Evolutionary conservation across 2,888 invertebrate genomes (phyloP), one percentile per base, ranked within the genome.

Genomic region (Lycaena phlaeas): DNA sequence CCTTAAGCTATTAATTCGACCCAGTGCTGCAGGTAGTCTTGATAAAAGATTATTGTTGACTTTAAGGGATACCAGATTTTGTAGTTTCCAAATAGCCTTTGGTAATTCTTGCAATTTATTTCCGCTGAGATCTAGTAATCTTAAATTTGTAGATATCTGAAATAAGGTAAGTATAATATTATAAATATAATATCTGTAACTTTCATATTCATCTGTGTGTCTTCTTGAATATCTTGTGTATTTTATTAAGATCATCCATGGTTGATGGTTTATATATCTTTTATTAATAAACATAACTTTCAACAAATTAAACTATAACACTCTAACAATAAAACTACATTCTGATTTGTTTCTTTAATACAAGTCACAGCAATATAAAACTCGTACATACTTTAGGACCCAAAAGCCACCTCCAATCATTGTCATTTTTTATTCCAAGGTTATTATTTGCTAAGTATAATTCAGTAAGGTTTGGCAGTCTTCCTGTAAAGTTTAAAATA

Each of bases 351-450:
- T n/a, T n/a, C n/a, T n/a, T n/a, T n/a, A n/a, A n/a, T n/a, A n/a
- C n/a, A n/a, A n/a, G n/a, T n/a, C n/a, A n/a, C n/a, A n/a, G n/a
- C n/a, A n/a, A n/a, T n/a, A n/a, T n/a, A n/a, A n/a, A n/a, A n/a
- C n/a, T n/a, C n/a, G 10, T 22, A 26, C 27, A 46, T 61, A 78
- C 82, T 69, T 75, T 64, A 12, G 62, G 55, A 25, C 77, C 82
- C 36, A 88, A 84, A 38, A 93, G 59, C 93, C 92, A 92, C 26
- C 67, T 62, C 92, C 92, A 93, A 49, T 89, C 87, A 6, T 72
- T 54, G 4, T 74, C 63, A 12, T 72, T 60, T 44, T 82, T 85
- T 4, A 48, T 44, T 11, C 90, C 89, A 18, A 94, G 72, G 30
- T 70, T 64, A 72, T 94, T 94, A 42, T 87, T 78, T 1, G 88